These are phyloP conservation scores for Formica selysi DNA, from an alignment of 1,140 invertebrate genomes.

Conservation along the genomic window DNA sequence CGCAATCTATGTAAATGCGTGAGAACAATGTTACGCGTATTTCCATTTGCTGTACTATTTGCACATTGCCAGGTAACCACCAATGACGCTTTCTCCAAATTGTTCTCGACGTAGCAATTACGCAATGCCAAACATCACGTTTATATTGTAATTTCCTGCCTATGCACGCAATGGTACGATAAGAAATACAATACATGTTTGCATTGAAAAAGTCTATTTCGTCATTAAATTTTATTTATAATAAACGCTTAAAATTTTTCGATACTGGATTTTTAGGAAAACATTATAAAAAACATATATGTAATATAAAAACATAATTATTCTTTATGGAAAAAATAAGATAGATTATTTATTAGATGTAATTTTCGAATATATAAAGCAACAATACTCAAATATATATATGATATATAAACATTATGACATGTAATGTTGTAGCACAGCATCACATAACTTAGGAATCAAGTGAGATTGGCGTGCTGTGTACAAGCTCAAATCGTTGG, in stretches of 20 bases:
- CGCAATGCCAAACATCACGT: conserved; percentile 65
- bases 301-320: background rate
- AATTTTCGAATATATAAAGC: conserved; percentile 5
- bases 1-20: conserved; percentile 60
- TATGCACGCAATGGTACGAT: background rate
- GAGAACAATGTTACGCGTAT: conserved; percentile 55
- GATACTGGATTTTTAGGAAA: background rate
- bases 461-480: conserved; percentile 3
- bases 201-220: conserved; percentile 19
- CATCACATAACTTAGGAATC: conserved; percentile 33
- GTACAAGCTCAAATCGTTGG: conserved; percentile 33
- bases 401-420: conserved; percentile 42
- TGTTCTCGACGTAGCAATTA: conserved; percentile 60
- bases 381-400: background rate
- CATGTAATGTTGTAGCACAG: background rate
- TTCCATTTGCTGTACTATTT: conserved; percentile 52
- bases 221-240: conserved; percentile 13
- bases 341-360: background rate
- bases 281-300: too few species aligned
- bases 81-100: conserved; percentile 62
- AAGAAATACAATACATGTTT: background rate
- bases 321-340: background rate
- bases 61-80: conserved; percentile 43
- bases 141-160: conserved; percentile 68
- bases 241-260: conserved; percentile 14